Conservation (phyloP, 2,797 vertebrate genomes). For the Vipera ursinii region DNA sequence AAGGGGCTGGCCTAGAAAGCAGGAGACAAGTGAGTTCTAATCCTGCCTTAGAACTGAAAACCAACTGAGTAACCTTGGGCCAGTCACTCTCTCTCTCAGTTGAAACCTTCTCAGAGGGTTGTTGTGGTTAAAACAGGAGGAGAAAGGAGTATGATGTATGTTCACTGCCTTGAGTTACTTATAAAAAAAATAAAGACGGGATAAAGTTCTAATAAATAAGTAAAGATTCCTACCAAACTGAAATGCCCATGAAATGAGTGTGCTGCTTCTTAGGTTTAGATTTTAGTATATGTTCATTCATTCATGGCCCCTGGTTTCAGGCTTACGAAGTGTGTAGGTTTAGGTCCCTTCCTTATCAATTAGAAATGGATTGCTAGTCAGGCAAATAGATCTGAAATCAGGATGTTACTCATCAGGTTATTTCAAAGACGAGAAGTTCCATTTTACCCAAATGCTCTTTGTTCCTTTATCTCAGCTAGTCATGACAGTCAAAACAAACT, state of each 20-base stretch:
- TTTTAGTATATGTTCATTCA: background rate
- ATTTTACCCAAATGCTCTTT: background rate
- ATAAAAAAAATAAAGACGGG: background rate
- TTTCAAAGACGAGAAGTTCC: background rate
- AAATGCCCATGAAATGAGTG: background rate
- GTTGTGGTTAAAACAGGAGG: background rate
- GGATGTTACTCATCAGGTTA: background rate
- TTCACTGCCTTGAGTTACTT: background rate
- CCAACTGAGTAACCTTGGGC: background rate
- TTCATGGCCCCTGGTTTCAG: background rate
- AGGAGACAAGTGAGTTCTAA: background rate
- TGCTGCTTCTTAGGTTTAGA: background rate
- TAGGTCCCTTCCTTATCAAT: background rate
- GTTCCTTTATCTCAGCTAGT: background rate
- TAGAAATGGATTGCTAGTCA: background rate
- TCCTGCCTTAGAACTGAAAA: background rate
- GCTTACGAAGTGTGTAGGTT: background rate
- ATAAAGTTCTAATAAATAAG: background rate
- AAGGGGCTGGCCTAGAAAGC: background rate
- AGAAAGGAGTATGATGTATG: background rate
- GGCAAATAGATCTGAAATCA: background rate
- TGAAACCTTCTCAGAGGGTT: background rate
- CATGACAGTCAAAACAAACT: background rate
- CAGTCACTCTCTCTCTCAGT: background rate
- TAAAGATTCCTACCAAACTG: background rate